Evolutionary conservation across 2,888 invertebrate genomes (phyloP).

Genomic region (Neoitamus cyanurus): DNA sequence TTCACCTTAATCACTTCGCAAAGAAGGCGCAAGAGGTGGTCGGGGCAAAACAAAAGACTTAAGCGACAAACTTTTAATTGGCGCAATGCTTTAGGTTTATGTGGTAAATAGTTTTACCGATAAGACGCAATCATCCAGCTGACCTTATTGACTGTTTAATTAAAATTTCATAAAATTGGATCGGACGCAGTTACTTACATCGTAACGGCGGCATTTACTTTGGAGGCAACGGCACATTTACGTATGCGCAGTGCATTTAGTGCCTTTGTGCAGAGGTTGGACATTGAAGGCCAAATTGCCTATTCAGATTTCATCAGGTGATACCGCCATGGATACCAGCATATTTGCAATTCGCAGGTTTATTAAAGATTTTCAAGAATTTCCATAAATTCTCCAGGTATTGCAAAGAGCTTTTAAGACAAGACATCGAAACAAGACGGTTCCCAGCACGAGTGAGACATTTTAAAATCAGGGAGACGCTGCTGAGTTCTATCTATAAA

Average conservation of each 20-base stretch:
- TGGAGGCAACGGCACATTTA: background rate
- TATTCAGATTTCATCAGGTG: background rate
- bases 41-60: conserved; percentile 24
- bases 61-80: conserved; percentile 35
- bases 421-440: background rate
- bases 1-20: background rate
- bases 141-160: background rate
- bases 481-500: background rate
- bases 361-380: background rate
- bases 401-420: background rate
- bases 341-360: background rate
- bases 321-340: background rate
- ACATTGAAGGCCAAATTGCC: background rate
- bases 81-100: background rate
- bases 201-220: background rate
- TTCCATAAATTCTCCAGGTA: background rate
- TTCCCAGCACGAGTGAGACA: background rate
- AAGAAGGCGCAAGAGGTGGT: background rate
- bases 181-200: background rate
- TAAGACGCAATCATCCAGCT: background rate
- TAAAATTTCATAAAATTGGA: background rate
- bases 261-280: background rate
- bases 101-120: background rate
- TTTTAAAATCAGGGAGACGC: background rate
- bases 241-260: background rate